Conservation (phyloP, 2,797 vertebrate species). For the Synaphobranchus kaupii region DNA sequence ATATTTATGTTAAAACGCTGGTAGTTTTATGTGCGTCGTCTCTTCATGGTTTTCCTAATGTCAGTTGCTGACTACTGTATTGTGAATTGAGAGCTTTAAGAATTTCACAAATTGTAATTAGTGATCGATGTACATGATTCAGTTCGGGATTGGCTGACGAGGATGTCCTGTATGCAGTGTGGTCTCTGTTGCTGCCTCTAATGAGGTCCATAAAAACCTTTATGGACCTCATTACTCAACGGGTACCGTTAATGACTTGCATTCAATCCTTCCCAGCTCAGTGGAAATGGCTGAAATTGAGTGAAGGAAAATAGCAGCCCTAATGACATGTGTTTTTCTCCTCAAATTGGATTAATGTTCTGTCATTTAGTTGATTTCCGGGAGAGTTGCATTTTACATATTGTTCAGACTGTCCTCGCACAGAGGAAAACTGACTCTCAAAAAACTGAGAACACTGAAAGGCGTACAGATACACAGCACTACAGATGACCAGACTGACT, state of each 20-base stretch:
- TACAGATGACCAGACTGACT: background rate
- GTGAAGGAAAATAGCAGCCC: background rate
- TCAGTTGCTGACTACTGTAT: background rate
- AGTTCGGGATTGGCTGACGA: background rate
- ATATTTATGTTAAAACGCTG: background rate
- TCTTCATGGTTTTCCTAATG: background rate
- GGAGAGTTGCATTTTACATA: background rate
- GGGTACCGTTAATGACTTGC: background rate
- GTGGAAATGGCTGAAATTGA: background rate
- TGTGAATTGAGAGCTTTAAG: background rate
- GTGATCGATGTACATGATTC: background rate
- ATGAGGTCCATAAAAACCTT: constrained; percentile 10
- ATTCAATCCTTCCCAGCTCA: background rate
- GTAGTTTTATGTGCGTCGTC: background rate
- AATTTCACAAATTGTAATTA: background rate
- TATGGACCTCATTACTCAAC: background rate
- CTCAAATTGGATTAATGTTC: background rate
- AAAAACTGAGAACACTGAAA: background rate
- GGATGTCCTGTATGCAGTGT: background rate
- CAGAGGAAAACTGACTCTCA: background rate
- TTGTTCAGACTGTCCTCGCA: background rate
- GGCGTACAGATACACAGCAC: background rate
- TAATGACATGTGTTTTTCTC: background rate
- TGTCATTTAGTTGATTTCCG: background rate
- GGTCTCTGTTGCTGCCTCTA: background rate